A percentile compares a stretch with the other conserved stretches of the same genome.
These are phyloP conservation scores for Toxonevra muliebris DNA, from an alignment of 2,888 invertebrate species.

Conservation along the genomic window DNA sequence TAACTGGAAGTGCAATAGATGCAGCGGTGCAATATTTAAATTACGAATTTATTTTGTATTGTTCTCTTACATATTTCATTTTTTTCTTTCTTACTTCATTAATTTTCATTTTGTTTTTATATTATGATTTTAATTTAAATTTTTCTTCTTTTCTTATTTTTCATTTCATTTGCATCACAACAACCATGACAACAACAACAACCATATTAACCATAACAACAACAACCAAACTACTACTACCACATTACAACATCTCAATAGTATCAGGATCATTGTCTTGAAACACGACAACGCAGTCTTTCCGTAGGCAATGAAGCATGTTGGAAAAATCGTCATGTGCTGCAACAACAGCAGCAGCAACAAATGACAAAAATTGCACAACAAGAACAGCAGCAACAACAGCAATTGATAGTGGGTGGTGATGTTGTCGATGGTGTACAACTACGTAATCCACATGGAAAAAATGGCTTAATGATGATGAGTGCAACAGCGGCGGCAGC, in stretches of 20 bases:
- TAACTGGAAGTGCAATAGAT: too few relatives aligned
- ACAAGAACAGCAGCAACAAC: constrained; percentile 39
- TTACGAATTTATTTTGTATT: constrained; percentile 26
- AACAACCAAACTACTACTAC: constrained; percentile 26
- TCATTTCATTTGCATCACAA: constrained; percentile 36
- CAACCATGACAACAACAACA: constrained; percentile 22
- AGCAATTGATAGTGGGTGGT: constrained; percentile 40
- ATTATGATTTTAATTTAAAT: constrained; percentile 26
- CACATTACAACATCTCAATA: constrained; percentile 34
- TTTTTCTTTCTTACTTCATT: constrained; percentile 11
- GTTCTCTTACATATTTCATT: constrained; percentile 20
- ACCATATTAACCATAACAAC: constrained; percentile 7
- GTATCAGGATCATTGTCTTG: constrained; percentile 63
- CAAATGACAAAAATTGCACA: constrained; percentile 39
- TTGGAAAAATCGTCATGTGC: constrained; percentile 60
- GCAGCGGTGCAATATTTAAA: not conserved
- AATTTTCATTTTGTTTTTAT: constrained; percentile 16
- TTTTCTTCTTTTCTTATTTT: constrained; percentile 33
- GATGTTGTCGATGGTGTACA: constrained; percentile 58
- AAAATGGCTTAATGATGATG: constrained; percentile 33
- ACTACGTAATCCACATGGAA: constrained; percentile 51
- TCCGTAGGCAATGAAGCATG: constrained; percentile 64
- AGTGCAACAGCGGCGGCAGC: constrained; percentile 48
- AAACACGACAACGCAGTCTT: constrained; percentile 62
- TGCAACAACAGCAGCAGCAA: constrained; percentile 42